These are phyloP conservation scores for Lithophane ornitopus DNA, from an alignment of 2,888 invertebrate genomes.

Conservation along the genomic window DNA sequence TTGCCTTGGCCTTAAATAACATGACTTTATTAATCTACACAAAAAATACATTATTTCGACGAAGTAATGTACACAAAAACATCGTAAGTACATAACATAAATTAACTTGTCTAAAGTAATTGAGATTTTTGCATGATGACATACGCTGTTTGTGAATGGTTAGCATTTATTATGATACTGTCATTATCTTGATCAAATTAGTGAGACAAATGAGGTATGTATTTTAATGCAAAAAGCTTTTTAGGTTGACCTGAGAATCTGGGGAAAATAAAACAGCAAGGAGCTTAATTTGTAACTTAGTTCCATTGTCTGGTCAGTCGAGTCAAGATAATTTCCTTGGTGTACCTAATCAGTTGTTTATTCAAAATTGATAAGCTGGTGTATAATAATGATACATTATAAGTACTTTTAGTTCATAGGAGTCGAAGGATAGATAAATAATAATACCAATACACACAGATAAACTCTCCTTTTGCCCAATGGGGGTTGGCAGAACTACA, in stretches of 20 bases:
- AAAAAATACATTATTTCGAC: constrained; percentile 55
- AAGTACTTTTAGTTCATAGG: neutral
- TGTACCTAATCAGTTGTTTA: no score
- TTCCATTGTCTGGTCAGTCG: neutral
- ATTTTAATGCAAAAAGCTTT: neutral
- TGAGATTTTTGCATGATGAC: constrained; percentile 51
- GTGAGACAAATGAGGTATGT: neutral
- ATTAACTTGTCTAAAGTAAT: constrained; percentile 53
- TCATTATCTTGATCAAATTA: constrained; percentile 35
- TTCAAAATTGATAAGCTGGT: neutral
- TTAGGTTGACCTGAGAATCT: neutral
- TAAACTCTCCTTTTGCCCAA: neutral
- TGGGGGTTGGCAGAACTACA: no score
- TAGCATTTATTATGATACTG: constrained; percentile 21
- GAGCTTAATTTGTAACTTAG: neutral
- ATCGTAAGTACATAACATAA: constrained; percentile 17
- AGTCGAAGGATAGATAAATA: neutral
- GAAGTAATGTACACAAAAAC: constrained; percentile 46
- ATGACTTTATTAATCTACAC: constrained; percentile 36
- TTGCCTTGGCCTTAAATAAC: constrained; percentile 55
- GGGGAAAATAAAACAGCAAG: neutral
- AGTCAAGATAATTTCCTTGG: neutral
- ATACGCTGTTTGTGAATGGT: constrained; percentile 19
- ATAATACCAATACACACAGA: no score
- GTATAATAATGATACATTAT: no score